Percentiles rank a stretch among this genome's conserved stretches.
These are phyloP conservation scores for Polymixis flavicincta DNA, from an alignment of 2,888 invertebrate species.

Conservation along the genomic window DNA sequence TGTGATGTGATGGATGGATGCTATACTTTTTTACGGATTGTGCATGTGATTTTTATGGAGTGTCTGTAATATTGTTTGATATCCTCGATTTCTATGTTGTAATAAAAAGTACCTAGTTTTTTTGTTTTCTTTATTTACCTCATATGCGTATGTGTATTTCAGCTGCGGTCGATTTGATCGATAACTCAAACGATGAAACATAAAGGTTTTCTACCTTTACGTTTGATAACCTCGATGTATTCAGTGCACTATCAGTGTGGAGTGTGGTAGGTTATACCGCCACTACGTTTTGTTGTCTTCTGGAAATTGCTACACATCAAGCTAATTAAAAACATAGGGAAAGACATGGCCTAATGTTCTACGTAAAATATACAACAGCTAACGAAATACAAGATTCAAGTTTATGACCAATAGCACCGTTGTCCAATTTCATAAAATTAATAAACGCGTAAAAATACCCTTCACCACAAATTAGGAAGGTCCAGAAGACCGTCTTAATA, in stretches of 20 bases:
- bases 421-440: background rate
- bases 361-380: background rate
- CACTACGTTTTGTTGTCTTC: background rate
- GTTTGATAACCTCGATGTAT: slow-evolving; percentile 2
- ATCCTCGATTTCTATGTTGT: slow-evolving; percentile 25
- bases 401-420: background rate
- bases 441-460: background rate
- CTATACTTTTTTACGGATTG: slow-evolving; percentile 3
- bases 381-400: background rate
- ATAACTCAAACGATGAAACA: background rate
- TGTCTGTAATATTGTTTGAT: slow-evolving; percentile 15
- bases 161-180: background rate
- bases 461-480: background rate
- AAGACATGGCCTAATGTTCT: background rate
- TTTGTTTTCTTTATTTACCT: slow-evolving; percentile 27
- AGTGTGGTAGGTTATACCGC: background rate
- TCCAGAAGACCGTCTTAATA: background rate
- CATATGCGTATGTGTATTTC: background rate
- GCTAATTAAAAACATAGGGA: background rate
- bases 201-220: background rate
- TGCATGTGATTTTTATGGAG: background rate
- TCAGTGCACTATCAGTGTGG: background rate
- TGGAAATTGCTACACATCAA: slow-evolving; percentile 2
- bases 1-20: background rate
- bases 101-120: slow-evolving; percentile 22